Evolutionary conservation across 2,888 invertebrate genomes (phyloP).

Genomic region (Plagodis pulveraria): DNA sequence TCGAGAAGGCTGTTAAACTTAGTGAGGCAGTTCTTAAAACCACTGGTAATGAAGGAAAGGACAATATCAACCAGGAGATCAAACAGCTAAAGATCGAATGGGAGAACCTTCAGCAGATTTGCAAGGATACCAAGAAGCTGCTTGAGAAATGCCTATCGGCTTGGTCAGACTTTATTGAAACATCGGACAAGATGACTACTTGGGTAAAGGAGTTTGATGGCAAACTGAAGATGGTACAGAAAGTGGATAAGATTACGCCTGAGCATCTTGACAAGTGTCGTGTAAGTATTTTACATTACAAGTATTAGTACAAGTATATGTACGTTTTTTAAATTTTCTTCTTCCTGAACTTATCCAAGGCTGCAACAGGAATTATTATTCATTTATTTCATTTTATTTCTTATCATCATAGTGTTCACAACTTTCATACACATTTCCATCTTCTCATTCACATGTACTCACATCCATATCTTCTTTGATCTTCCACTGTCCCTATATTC

Average conservation of each 20-base stretch:
- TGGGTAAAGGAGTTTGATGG: constrained; percentile 90
- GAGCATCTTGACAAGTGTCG: constrained; percentile 91
- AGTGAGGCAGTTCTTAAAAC: constrained; percentile 91
- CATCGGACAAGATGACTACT: constrained; percentile 89
- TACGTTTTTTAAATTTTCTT: too few relatives aligned
- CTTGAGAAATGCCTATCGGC: constrained; percentile 90
- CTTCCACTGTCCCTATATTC: too few relatives aligned
- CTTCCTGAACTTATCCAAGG: too few relatives aligned
- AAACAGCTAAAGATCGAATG: constrained; percentile 92
- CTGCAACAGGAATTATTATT: too few relatives aligned
- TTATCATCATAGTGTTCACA: too few relatives aligned
- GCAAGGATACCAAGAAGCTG: constrained; percentile 90
- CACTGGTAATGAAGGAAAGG: constrained; percentile 93
- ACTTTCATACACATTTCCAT: too few relatives aligned
- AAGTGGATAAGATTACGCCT: constrained; percentile 90
- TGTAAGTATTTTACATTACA: constrained; percentile 66
- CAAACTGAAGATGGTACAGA: constrained; percentile 87
- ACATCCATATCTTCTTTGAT: too few relatives aligned
- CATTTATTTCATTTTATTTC: too few relatives aligned
- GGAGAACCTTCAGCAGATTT: constrained; percentile 91
- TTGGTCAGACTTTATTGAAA: constrained; percentile 92
- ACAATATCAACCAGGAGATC: constrained; percentile 91
- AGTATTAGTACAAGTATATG: too few relatives aligned
- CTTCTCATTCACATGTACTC: too few relatives aligned
- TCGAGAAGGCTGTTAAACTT: constrained; percentile 89